Evolutionary conservation across 1,140 invertebrate species (phyloP), one percentile per base, ranked within the genome.

Genomic region (Hylyphantes graminicola): DNA sequence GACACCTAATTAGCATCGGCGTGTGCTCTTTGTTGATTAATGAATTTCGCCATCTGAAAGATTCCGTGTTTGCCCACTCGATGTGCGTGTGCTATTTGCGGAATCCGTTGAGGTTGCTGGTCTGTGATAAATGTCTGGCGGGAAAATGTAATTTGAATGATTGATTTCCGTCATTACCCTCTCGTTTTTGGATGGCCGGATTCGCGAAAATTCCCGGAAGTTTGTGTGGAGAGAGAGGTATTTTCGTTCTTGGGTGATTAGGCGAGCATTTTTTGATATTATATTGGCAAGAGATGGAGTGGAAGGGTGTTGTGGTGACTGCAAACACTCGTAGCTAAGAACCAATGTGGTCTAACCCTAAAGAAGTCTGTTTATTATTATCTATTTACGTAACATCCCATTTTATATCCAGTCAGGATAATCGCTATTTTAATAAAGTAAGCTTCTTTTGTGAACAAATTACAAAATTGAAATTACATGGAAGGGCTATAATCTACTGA

Each of bases 1-100:
- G 80, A 83, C 80, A 75, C 80, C 51, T 83, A 83, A 83, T 83
- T 82, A 82, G 80, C 68, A 82, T 81, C 7, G n/a, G 17, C 9
- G 64, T 21, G 17, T 19, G n/a, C 61, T 67, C 11, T 21, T 80
- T 80, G 76, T 83, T 83, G 54, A 83, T 75, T 35, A 83, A 81
- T 73, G 79, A 64, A 81, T 72, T 81, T 59, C 10, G 48, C 65
- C 35, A 35, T 72, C n/a, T 48, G 73, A 73, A 73, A 73, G 59
- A 65, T 65, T 65, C 76, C 76, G 19, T 65, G 63, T 78, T 55
- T 78, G 54, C 55, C 5, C 13, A 17, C 35, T n/a, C 67, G 59
- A 78, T 78, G 61, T 67, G 35, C 55, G 17, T 61, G 5, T 53
- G 48, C 48, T 65, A 13, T 73, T 73, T 73, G 70, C 70, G 70